phyloP scores from a whole-genome alignment of 2,888 invertebrate species.

The Aspidapion aeneum region DNA sequence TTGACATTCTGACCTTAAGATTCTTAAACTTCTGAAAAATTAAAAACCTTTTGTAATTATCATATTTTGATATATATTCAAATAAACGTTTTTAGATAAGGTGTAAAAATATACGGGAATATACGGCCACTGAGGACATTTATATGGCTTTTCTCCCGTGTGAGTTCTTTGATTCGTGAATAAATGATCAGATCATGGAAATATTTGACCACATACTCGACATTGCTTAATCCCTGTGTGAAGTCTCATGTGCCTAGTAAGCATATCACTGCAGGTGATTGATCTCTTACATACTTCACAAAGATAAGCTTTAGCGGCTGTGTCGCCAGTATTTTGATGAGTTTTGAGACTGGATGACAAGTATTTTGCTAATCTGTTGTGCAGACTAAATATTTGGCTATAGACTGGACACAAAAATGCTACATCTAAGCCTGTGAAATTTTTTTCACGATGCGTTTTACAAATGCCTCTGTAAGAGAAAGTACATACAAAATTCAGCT shows the following conservation, averaged over 20 bases:
- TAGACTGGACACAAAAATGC: slow-evolving; percentile 87
- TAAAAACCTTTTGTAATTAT: too few relatives aligned
- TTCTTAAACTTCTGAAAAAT: too few relatives aligned
- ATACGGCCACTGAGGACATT: slow-evolving; percentile 97
- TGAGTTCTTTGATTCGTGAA: slow-evolving; percentile 98
- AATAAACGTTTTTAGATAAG: too few relatives aligned
- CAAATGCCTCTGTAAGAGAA: too few relatives aligned
- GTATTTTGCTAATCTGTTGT: slow-evolving; percentile 94
- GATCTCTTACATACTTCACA: slow-evolving; percentile 93
- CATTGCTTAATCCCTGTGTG: slow-evolving; percentile 99
- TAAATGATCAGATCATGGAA: slow-evolving; percentile 96
- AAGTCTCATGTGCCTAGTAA: slow-evolving; percentile 96
- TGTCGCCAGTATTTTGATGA: slow-evolving; percentile 58
- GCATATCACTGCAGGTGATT: slow-evolving; percentile 97
- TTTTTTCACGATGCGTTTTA: slow-evolving; percentile 76
- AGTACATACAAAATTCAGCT: too few relatives aligned
- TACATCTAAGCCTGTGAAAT: slow-evolving; percentile 72
- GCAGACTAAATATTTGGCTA: slow-evolving; percentile 93
- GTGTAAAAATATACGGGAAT: too few relatives aligned
- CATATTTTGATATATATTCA: too few relatives aligned
- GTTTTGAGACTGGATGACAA: slow-evolving; percentile 92
- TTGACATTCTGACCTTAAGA: too few relatives aligned
- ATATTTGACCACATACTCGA: slow-evolving; percentile 94
- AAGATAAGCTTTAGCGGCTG: slow-evolving; percentile 80
- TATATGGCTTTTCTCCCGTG: slow-evolving; percentile 98